Base-by-base conservation (phyloP, 2,888 invertebrate species). In the Luperina nickerlii region DNA sequence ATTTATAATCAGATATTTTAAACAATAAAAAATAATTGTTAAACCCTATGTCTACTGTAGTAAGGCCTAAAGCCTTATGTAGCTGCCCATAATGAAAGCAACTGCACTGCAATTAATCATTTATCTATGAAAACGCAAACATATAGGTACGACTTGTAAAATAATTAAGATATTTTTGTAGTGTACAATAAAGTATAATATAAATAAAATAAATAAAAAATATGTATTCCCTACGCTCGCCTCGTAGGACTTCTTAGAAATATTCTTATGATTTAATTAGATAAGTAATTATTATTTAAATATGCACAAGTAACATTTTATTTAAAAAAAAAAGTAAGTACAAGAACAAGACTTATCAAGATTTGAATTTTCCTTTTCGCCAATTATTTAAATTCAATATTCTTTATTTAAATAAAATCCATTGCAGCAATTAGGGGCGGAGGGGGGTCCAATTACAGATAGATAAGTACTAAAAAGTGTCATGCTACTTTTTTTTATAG, bases 401-500 rank as follows among this genome's bases (percentile, higher is more conserved):
- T 78, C 51, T 51, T 18, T 42, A 62, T 20, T n/a, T 8, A 20
- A 51, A 42, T 8, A 20, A 51, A 42, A 65, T 15, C 11, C 2
- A 6, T 54, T 6, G 42, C 18, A 24, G 11, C 11, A 18, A 63
- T 6, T 66, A 63, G 0, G n/a, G 15, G 60, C 1, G 57, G n/a
- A 1, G n/a, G 68, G 2, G 45, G 76, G 71, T 82, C 67, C 79
- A 78, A 70, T 79, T 79, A 83, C 79, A 74, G 76, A 85, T 78
- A 60, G n/a, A 24, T 45, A 42, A 9, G 9, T n/a, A 79, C 74
- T 74, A 81, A 83, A 85, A 88, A 68, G 57, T 67, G 76, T 69
- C 70, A 65, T 62, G 54, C 60, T 78, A 76, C 80, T 85, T 86
- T 84, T 86, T 84, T 85, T 78, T 79, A 79, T 69, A 80, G 89